Conservation (phyloP, 2,888 invertebrate species). For the Thymelicus sylvestris region DNA sequence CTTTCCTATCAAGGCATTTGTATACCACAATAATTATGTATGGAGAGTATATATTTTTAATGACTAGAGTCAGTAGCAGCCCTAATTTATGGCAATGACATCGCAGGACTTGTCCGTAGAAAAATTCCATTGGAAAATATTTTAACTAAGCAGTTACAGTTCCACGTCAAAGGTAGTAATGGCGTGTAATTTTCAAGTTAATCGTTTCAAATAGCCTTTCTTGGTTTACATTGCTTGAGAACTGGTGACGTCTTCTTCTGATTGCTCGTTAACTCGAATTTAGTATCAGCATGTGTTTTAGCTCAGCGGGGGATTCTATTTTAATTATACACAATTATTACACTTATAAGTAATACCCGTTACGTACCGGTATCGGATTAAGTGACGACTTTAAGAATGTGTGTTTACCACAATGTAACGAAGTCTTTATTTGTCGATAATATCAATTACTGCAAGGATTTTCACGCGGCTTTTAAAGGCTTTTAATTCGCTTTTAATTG, state of each 20-base stretch:
- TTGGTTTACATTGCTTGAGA: neutral
- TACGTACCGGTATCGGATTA: too few relatives aligned
- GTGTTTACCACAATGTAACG: too few relatives aligned
- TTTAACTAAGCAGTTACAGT: constrained; percentile 26
- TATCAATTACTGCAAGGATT: too few relatives aligned
- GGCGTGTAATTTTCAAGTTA: constrained; percentile 25
- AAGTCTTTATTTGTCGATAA: too few relatives aligned
- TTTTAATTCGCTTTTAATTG: too few relatives aligned
- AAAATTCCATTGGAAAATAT: constrained; percentile 24
- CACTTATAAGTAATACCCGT: too few relatives aligned
- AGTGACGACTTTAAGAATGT: too few relatives aligned
- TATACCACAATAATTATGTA: neutral
- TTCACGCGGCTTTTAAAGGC: too few relatives aligned
- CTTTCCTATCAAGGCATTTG: too few relatives aligned
- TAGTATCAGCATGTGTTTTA: neutral
- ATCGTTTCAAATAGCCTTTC: constrained; percentile 20
- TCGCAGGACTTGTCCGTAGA: constrained; percentile 1
- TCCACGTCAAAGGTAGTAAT: constrained; percentile 14
- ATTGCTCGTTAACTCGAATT: constrained; percentile 12
- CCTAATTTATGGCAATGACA: constrained; percentile 18
- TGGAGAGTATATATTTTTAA: neutral
- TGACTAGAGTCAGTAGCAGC: neutral
- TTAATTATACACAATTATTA: constrained; percentile 1
- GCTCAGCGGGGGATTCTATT: constrained; percentile 4
- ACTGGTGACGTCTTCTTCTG: constrained; percentile 12